Evolutionary conservation across 2,888 invertebrate genomes (phyloP), one percentile per base, ranked within the genome.

Genomic region (Fragum fragum): DNA sequence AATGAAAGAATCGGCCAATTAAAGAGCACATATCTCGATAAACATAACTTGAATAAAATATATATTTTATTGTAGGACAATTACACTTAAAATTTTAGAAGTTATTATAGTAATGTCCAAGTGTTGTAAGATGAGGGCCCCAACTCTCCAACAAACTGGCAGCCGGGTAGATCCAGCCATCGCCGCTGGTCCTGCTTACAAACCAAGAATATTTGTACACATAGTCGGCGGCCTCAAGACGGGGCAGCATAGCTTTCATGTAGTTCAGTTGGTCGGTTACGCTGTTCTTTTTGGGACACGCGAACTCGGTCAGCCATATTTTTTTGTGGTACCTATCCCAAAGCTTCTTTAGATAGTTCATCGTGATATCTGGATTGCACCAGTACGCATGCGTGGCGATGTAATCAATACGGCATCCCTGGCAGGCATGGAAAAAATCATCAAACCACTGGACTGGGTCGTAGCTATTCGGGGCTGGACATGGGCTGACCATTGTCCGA

Each of bases 191-290:
- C 21, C 66, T 39, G 23, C 66, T 66, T 1, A 66, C 66, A 26
- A 66, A 66, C 66, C 66, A 66, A 23, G 66, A 47, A 28, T 86
- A 81, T 76, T 80, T 76, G 69, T 47, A 76, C 2, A 86, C 68
- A 55, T 72, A 77, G 21, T 95, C 91, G 97, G 97, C 91, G 97
- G 95, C 93, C 98, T 98, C 80, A 97, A 98, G 93, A 97, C 97
- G 95, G 98, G 98, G 95, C 98, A 98, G 95, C 98, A 98, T 94
- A 98, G 98, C 73, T 53, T 82, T 76, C 88, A 88, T 88, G 36
- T 78, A 86, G 6, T 82, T 36, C 18, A 85, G 75, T 55, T 75
- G 77, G 26, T 39, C 63, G 3, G 52, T 59, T 0, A 52, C 73
- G 42, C 72, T 68, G 23, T 42, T 57, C 11, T 78, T 81, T 26